Percentiles rank a stretch among this genome's conserved stretches.
phyloP scores from a whole-genome alignment of 2,113 vertebrate species.

The Tinamus guttatus region DNA sequence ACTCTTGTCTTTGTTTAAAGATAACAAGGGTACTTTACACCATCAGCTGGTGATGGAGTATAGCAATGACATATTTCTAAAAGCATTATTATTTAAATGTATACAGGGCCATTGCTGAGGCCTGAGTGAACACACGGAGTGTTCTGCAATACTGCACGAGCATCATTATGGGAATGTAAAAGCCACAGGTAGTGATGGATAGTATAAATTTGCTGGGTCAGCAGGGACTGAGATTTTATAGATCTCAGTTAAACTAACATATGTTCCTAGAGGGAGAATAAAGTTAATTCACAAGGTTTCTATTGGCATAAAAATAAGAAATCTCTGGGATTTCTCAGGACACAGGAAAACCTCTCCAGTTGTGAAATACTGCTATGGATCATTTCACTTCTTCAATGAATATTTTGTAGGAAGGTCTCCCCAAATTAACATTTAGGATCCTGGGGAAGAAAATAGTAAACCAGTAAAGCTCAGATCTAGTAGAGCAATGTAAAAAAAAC shows the following conservation, averaged over 20 bases:
- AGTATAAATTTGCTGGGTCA: background rate
- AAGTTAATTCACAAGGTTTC: background rate
- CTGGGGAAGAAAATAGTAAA: background rate
- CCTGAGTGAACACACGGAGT: background rate
- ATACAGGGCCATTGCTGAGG: fast-evolving
- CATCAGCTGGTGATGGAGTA: background rate
- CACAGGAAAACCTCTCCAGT: background rate
- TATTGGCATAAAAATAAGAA: background rate
- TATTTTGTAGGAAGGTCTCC: background rate
- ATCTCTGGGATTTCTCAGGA: background rate
- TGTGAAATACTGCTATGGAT: background rate
- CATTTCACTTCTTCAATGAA: background rate
- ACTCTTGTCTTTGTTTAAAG: background rate
- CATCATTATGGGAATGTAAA: background rate
- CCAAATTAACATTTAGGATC: background rate
- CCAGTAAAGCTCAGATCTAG: background rate
- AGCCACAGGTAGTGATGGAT: background rate
- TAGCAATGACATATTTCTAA: background rate
- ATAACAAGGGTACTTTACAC: fast-evolving
- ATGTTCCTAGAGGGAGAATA: background rate
- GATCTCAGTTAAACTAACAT: background rate
- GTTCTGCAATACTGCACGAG: background rate
- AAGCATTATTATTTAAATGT: background rate
- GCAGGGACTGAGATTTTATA: background rate
- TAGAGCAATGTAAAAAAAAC: background rate